Conservation (phyloP, 2,113 vertebrate species). For the Crotophaga sulcirostris region DNA sequence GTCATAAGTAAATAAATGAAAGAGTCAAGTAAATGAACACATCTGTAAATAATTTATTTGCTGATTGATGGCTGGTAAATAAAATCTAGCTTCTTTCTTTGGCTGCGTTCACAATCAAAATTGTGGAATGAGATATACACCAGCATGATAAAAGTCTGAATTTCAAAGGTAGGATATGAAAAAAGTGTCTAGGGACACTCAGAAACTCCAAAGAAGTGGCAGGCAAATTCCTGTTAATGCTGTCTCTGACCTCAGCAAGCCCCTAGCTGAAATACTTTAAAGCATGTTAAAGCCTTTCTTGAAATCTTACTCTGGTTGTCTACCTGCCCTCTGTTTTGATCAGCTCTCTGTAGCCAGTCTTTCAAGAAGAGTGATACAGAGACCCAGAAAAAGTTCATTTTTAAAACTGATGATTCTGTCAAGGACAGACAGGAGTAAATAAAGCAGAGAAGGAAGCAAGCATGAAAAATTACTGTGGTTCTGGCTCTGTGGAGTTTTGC, state of each 20-base stretch:
- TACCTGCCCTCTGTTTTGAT: slow-evolving; percentile 63
- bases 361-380: neutral
- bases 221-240: slow-evolving; percentile 67
- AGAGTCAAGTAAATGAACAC: slow-evolving; percentile 56
- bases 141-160: slow-evolving; percentile 26
- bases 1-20: slow-evolving; percentile 65
- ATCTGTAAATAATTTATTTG: slow-evolving; percentile 68
- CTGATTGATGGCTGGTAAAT: slow-evolving; percentile 56
- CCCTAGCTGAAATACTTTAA: slow-evolving; percentile 37
- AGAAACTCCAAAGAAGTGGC: slow-evolving; percentile 56
- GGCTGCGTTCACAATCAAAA: slow-evolving; percentile 22
- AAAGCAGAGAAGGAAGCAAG: neutral
- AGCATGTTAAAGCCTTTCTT: slow-evolving; percentile 39
- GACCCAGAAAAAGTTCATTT: neutral
- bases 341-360: slow-evolving; percentile 32
- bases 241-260: slow-evolving; percentile 45
- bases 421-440: slow-evolving; percentile 9
- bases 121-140: neutral
- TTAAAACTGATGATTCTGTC: neutral
- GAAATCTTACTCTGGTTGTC: slow-evolving; percentile 46
- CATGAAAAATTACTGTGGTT: neutral
- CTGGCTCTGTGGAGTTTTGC: neutral
- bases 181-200: slow-evolving; percentile 14
- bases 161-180: slow-evolving; percentile 56
- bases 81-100: slow-evolving; percentile 47